phyloP scores from a whole-genome alignment of 1,140 invertebrate species.

The Artemia franciscana region DNA sequence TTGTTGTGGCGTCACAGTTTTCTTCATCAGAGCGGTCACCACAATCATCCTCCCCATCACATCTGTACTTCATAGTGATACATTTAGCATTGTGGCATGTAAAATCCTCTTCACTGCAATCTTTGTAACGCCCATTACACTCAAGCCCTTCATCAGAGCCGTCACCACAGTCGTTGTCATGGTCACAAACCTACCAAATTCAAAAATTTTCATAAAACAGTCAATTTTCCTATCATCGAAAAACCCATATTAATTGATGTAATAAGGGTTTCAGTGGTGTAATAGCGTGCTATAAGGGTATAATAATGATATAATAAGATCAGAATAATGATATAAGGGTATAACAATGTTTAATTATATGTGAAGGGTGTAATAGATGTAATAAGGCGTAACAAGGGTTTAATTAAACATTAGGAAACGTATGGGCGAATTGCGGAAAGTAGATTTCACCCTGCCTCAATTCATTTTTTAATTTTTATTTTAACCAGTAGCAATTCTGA shows the following conservation, averaged over 20 bases:
- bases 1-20: slow-evolving; percentile 11
- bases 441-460: no score
- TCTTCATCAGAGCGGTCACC: slow-evolving; percentile 53
- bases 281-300: slow-evolving; percentile 1
- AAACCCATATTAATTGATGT: slow-evolving; percentile 2
- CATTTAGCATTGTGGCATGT: slow-evolving; percentile 86
- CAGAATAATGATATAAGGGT: slow-evolving; percentile 8
- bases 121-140: slow-evolving; percentile 56
- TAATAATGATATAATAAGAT: background rate
- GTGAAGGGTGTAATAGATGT: no score
- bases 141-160: slow-evolving; percentile 76
- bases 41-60: slow-evolving; percentile 77
- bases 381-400: no score
- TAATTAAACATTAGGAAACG: no score
- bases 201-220: slow-evolving; percentile 1
- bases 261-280: background rate
- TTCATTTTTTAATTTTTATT: no score
- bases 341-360: no score
- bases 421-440: no score
- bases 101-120: slow-evolving; percentile 51
- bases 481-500: no score
- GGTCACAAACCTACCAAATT: slow-evolving; percentile 22
- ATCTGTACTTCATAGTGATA: slow-evolving; percentile 58
- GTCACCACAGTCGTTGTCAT: slow-evolving; percentile 71
- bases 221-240: slow-evolving; percentile 10